Percentiles rank a stretch among this genome's conserved stretches.
These are phyloP conservation scores for Butastur rufipennis DNA, from an alignment of 2,113 vertebrate species.

Conservation along the genomic window DNA sequence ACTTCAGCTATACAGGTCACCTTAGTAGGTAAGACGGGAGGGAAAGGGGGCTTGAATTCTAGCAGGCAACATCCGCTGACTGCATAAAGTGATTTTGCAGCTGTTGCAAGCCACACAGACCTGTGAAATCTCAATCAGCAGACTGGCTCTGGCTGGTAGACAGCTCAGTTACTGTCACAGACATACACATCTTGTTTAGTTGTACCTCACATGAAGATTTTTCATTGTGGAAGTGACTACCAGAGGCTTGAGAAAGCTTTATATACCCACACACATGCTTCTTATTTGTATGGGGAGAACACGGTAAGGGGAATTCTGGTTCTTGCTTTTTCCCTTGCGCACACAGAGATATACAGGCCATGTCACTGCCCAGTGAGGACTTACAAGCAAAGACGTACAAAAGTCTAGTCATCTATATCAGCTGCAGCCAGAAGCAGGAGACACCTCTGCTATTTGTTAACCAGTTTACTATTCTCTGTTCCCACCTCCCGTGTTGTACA, in stretches of 20 bases:
- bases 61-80: not conserved
- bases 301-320: not conserved
- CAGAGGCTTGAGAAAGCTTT: not conserved
- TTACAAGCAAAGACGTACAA: not conserved
- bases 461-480: not conserved
- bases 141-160: not conserved
- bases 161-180: not conserved
- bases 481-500: rapidly evolving
- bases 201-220: not conserved
- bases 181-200: not conserved
- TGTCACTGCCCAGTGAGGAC: not conserved
- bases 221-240: not conserved
- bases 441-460: not conserved
- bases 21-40: not conserved
- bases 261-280: not conserved
- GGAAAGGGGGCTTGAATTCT: not conserved
- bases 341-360: not conserved
- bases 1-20: not conserved
- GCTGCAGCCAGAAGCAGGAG: not conserved
- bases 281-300: not conserved
- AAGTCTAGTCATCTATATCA: not conserved
- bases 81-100: not conserved
- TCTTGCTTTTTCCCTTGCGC: not conserved
- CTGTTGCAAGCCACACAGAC: not conserved
- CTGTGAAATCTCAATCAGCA: not conserved